Conservation (phyloP, 1,140 invertebrate species). For the Ceratoteleas bidentatus region DNA sequence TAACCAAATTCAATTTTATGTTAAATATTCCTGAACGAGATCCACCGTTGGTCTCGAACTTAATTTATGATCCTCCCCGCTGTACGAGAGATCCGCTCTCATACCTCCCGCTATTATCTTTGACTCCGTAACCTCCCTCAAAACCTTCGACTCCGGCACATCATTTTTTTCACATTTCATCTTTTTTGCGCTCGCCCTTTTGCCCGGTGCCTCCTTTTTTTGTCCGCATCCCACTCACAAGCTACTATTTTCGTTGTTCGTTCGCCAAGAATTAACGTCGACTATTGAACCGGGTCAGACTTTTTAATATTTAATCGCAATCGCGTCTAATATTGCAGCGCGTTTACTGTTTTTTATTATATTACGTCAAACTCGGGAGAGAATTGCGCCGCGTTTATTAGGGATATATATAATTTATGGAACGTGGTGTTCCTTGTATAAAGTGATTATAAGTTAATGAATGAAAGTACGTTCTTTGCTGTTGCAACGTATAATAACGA, state of each 20-base stretch:
- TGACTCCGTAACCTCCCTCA: constrained; percentile 60
- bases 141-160: constrained; percentile 44
- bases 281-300: constrained; percentile 23
- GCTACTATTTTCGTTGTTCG: constrained; percentile 38
- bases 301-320: constrained; percentile 33
- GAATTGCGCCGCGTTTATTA: too few species aligned
- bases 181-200: constrained; percentile 30
- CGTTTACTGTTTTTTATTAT: neutral
- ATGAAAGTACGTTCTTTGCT: too few species aligned
- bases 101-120: constrained; percentile 71
- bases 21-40: constrained; percentile 77
- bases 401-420: too few species aligned
- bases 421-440: too few species aligned
- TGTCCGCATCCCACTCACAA: constrained; percentile 22
- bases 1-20: constrained; percentile 78
- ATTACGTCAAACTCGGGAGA: neutral
- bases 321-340: too few species aligned
- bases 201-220: constrained; percentile 26
- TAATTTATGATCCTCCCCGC: constrained; percentile 71
- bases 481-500: too few species aligned
- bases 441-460: too few species aligned
- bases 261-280: constrained; percentile 42
- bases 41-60: constrained; percentile 67
- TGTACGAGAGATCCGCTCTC: constrained; percentile 66
- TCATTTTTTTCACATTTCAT: constrained; percentile 60